phyloP scores from a whole-genome alignment of 2,797 vertebrate species.

The Cercopithecus neglectus region DNA sequence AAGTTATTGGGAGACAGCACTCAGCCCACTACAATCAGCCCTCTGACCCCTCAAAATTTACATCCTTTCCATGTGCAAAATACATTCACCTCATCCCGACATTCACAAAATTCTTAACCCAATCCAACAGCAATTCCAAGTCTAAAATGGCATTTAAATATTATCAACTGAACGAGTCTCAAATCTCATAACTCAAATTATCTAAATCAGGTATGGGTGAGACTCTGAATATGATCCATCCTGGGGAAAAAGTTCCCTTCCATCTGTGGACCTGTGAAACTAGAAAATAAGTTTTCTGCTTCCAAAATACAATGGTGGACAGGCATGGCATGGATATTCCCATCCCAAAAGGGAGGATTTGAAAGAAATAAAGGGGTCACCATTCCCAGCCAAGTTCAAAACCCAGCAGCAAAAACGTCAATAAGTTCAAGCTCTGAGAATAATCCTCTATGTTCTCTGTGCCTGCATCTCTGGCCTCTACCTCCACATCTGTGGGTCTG shows the following conservation, averaged over 20 bases:
- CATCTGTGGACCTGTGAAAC: not conserved
- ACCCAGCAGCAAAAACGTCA: not conserved
- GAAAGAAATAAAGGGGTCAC: not conserved
- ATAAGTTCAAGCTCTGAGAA: not conserved
- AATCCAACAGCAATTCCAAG: not conserved
- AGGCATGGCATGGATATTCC: not conserved
- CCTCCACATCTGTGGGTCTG: not conserved
- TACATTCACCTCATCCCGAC: not conserved
- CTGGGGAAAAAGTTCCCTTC: not conserved
- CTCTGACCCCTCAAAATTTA: not conserved
- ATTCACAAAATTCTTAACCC: not conserved
- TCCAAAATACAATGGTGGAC: not conserved
- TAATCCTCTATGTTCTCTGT: not conserved
- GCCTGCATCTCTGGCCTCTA: not conserved
- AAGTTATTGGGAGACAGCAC: not conserved
- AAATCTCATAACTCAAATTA: not conserved
- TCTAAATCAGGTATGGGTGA: not conserved
- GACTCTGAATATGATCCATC: not conserved
- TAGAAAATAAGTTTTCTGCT: not conserved
- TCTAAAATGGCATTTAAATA: constrained; percentile 21
- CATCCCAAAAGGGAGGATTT: not conserved
- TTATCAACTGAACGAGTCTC: not conserved
- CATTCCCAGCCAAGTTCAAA: not conserved
- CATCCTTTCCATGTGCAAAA: not conserved
- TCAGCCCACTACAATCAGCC: not conserved